Percentiles rank a stretch among this genome's conserved stretches.
These are phyloP conservation scores for Drosophila gaucha DNA, from an alignment of 2,888 invertebrate genomes.

Conservation along the genomic window DNA sequence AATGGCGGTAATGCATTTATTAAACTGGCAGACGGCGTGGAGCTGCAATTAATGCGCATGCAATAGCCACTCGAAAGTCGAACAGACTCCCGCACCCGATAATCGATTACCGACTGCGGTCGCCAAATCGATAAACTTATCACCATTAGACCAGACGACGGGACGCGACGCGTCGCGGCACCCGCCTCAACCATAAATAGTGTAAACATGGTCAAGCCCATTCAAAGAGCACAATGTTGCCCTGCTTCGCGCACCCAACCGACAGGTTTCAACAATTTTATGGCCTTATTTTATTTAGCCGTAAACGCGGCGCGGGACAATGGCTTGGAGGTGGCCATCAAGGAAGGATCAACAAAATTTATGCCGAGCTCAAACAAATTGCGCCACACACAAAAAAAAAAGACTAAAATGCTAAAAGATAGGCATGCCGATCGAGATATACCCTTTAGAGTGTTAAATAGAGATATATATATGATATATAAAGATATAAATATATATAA, in stretches of 20 bases:
- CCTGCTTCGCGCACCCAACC: slow-evolving; percentile 8
- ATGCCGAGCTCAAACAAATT: slow-evolving; percentile 57
- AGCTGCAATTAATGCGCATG: slow-evolving; percentile 11
- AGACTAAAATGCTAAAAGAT: not conserved
- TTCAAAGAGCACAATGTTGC: slow-evolving; percentile 45
- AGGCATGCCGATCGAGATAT: not conserved
- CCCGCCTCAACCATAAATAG: slow-evolving; percentile 41
- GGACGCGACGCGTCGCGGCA: not conserved
- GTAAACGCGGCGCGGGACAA: slow-evolving; percentile 21
- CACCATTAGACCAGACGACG: slow-evolving; percentile 4
- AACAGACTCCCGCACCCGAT: slow-evolving; percentile 16
- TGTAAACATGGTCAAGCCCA: slow-evolving; percentile 64
- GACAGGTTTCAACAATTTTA: slow-evolving; percentile 57
- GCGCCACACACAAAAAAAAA: slow-evolving; percentile 28
- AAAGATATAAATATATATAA: no score
- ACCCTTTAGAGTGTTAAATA: slow-evolving; percentile 5
- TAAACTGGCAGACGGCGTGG: slow-evolving; percentile 8
- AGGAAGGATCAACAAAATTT: slow-evolving; percentile 64
- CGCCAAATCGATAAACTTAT: slow-evolving; percentile 44
- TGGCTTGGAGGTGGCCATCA: slow-evolving; percentile 43
- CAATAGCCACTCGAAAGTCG: slow-evolving; percentile 6
- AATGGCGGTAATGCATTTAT: slow-evolving; percentile 11
- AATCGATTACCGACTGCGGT: slow-evolving; percentile 23
- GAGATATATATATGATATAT: not conserved
- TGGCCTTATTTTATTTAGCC: slow-evolving; percentile 32